Conservation (phyloP, 2,113 vertebrate genomes). For the Saccopteryx leptura region DNA sequence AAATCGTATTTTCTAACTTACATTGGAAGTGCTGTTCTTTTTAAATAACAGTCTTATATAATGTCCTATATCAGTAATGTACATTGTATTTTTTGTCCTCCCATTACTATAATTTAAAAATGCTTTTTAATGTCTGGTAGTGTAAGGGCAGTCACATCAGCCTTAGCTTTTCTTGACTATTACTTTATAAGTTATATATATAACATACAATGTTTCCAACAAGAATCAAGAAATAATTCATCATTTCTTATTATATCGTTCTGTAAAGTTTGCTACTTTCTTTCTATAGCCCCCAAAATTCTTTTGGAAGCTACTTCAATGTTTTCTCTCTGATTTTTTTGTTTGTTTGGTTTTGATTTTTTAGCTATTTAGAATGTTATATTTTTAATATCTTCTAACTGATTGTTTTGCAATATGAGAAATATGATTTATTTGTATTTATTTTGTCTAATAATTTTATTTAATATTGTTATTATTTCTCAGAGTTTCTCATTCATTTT, state of each 20-base stretch:
- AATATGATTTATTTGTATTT: not conserved
- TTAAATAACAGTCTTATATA: not conserved
- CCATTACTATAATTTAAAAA: not conserved
- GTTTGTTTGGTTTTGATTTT: not conserved
- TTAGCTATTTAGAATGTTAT: not conserved
- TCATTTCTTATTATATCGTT: not conserved
- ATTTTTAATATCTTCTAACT: not conserved
- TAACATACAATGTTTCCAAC: not conserved
- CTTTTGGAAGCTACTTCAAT: not conserved
- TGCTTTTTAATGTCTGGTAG: not conserved
- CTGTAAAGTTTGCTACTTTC: not conserved
- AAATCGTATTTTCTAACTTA: not conserved
- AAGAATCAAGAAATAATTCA: not conserved
- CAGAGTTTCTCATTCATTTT: not conserved
- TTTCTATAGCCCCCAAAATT: not conserved
- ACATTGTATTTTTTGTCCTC: not conserved
- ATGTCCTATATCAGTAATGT: not conserved
- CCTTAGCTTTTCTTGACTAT: not conserved
- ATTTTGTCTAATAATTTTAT: constrained; percentile 30
- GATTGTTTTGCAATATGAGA: not conserved
- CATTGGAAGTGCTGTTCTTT: not conserved
- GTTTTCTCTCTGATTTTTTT: not conserved
- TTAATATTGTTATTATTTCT: not conserved
- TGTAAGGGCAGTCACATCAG: not conserved
- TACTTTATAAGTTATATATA: not conserved